Base-by-base conservation (phyloP, 2,113 vertebrate genomes). In the Pollimyrus isidori region DNA sequence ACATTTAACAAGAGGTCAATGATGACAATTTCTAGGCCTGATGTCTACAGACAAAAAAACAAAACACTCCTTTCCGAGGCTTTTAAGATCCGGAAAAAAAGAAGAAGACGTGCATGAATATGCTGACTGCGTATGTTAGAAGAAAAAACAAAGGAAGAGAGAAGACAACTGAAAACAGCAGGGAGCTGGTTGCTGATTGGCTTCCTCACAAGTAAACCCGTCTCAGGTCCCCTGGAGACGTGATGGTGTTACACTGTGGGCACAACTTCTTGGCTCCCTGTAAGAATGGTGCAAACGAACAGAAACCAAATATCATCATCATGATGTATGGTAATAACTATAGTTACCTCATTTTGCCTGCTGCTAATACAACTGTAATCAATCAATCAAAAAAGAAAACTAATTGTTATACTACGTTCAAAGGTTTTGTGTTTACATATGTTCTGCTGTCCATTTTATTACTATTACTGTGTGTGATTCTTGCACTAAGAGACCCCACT, bases 191-290 rank as follows among this genome's bases (percentile, higher is more conserved):
- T 35, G 84, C 52, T 2, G 53, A 49, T 49, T 69, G 76, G 15
- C 48, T 35, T 7, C 94, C 97, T 99, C 98, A 99, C 97, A 99
- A 98, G 96, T 99, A 99, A 93, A 99, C 98, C 90, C 98, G 98
- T 91, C 98, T 96, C 92, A 99, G 97, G 95, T 99, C 98, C 93
- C 98, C 98, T 0, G 98, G 98, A 5, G 98, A 98, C 2, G 98
- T 99, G 97, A 99, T 99, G 94, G 98, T 99, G 96, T 99, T 99
- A 93, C 98, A 99, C 95, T 99, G 98, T 82, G 98, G 98, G 94
- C 98, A 99, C 82, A 99, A 96, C 95, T 99, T 99, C 97, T 99
- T 99, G 94, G 98, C 98, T 90, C 98, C 98, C 98, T 99, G 96
- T 58, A 92, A 92, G 9, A 92, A 21, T 42, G 73, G 35, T 80